Percentiles rank a stretch among this genome's conserved stretches.
Evolutionary conservation across 2,113 vertebrate species (phyloP).

Genomic region (Sinocyclocheilus anophthalmus): DNA sequence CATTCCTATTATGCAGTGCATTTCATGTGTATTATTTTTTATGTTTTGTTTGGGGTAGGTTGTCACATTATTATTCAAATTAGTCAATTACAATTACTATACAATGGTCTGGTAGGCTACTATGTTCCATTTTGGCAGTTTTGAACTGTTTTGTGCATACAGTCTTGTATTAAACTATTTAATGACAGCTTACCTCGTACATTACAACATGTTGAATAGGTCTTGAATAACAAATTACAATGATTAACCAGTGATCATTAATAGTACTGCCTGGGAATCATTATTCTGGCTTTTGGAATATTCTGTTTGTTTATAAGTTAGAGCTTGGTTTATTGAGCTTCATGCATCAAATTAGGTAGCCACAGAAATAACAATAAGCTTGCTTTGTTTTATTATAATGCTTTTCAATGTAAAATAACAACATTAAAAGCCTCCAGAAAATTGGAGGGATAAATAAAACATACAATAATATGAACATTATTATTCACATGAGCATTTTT

Average conservation of each 20-base stretch:
- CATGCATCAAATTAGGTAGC: not conserved
- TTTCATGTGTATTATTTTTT: too few species aligned
- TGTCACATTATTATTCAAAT: not conserved
- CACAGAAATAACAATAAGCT: not conserved
- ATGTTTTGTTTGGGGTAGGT: not conserved
- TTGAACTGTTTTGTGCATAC: not conserved
- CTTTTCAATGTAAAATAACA: slow-evolving; percentile 9
- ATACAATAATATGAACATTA: slow-evolving; percentile 51
- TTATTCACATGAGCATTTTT: slow-evolving; percentile 50
- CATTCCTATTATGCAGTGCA: not conserved
- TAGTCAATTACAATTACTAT: not conserved
- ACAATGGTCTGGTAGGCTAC: not conserved
- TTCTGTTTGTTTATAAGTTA: not conserved
- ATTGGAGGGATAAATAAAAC: slow-evolving; percentile 60
- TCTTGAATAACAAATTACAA: not conserved
- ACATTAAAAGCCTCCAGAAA: slow-evolving; percentile 59
- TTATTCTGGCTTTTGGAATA: not conserved
- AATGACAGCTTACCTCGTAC: not conserved
- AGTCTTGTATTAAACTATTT: not conserved
- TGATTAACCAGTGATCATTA: not conserved
- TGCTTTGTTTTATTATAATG: slow-evolving; percentile 34
- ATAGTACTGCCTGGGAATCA: not conserved
- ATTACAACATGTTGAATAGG: not conserved
- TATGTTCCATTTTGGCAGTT: not conserved
- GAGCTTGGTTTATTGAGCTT: not conserved